phyloP scores from a whole-genome alignment of 2,113 vertebrate species.

The Odobenus rosmarus region DNA sequence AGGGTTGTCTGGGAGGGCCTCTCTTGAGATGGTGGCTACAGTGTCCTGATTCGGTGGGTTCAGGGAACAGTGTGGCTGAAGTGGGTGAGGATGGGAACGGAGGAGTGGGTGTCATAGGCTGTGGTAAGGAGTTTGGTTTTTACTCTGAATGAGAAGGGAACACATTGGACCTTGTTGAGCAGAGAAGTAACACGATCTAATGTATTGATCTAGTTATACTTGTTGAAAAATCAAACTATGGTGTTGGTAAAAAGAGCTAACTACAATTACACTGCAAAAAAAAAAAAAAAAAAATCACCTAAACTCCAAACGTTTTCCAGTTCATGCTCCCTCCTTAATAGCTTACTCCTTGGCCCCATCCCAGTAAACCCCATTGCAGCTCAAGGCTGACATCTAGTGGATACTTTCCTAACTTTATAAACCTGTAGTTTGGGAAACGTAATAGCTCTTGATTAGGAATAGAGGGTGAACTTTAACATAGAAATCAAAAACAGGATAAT shows the following conservation, averaged over 20 bases:
- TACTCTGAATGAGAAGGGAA: background rate
- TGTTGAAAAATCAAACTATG: background rate
- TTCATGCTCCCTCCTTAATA: rapidly evolving
- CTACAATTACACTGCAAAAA: background rate
- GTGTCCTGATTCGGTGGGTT: background rate
- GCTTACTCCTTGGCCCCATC: rapidly evolving
- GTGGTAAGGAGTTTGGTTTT: background rate
- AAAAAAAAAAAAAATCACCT: conserved; percentile 16
- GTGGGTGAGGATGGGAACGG: background rate
- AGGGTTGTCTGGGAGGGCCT: background rate
- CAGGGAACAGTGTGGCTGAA: background rate
- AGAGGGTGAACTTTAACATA: background rate
- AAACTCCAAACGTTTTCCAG: background rate
- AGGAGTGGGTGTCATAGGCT: background rate
- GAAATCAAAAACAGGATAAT: background rate
- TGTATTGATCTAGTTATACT: background rate
- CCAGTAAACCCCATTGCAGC: background rate
- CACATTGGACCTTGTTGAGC: background rate
- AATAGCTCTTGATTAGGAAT: background rate
- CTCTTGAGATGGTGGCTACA: background rate
- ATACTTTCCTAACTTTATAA: background rate
- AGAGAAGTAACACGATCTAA: background rate
- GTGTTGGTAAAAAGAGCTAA: background rate
- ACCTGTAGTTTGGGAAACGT: background rate
- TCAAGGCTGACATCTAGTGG: conserved; percentile 72